Evolutionary conservation across 1,140 invertebrate genomes (phyloP), one percentile per base, ranked within the genome.

Genomic region (Hermatobates lingyangjiaoensis): DNA sequence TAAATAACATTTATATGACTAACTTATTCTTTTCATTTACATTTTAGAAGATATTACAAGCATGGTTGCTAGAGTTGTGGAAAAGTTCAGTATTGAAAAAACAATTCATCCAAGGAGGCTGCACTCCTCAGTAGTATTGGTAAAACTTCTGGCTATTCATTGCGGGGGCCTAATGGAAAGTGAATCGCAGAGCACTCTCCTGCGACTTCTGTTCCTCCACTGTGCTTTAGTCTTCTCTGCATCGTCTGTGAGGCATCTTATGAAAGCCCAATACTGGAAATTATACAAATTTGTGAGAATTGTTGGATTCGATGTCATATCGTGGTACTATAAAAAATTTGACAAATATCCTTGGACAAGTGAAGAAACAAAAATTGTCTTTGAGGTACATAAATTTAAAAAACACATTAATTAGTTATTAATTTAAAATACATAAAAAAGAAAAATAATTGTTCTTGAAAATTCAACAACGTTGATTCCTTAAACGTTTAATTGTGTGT

Each of bases 111-210:
- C 82, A 2, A 82, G 83, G 59, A 74, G 79, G 46, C 62, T 89
- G 14, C 74, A 81, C 51, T 81, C 85, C 56, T 72, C 81, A 4
- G 65, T 87, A 0, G 84, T 86, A 66, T 69, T 89, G 3, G 68
- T 92, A 38, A 76, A 79, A 38, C 74, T 84, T 18, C 76, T 92
- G 21, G 73, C 87, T n/a, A 79, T 87, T 63, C 81, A 92, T 64
- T 83, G 92, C 61, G 85, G 85, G 0, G 80, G 80, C 14, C 73
- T 81, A 45, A 75, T 89, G 65, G 71, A 72, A 28, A 66, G 74
- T 1, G 62, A 71, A 44, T 67, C 87, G 25, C 63, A 89, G n/a
- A 70, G 71, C 0, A 75, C 76, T 46, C 64, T 93, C 10, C 46
- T 58, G 1, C 28, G 53, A 23, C 30, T 60, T 1, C 64, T 90